Evolutionary conservation across 2,797 vertebrate species (phyloP).

Genomic region (Distichodus sexfasciatus): DNA sequence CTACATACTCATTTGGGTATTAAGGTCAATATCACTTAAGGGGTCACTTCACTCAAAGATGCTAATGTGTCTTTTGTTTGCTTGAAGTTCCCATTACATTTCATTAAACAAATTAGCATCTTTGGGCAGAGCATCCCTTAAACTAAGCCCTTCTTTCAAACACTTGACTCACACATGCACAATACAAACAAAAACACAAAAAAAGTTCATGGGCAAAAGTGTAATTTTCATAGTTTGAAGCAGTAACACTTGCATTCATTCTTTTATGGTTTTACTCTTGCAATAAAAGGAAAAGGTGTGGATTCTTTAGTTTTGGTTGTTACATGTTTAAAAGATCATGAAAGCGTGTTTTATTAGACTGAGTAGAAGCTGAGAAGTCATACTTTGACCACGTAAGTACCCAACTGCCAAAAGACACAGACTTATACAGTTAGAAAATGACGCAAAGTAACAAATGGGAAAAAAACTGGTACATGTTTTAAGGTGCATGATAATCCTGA

Average conservation of each 20-base stretch:
- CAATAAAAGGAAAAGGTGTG: not conserved
- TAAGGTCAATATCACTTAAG: conserved; percentile 24
- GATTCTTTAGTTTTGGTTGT: not conserved
- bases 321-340: not conserved
- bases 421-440: conserved; percentile 1
- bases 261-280: not conserved
- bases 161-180: conserved; percentile 51
- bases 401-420: not conserved
- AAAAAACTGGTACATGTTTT: conserved; percentile 51
- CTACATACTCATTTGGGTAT: not conserved
- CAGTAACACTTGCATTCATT: conserved; percentile 49
- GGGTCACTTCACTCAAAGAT: no score
- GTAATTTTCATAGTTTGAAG: conserved; percentile 51
- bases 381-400: no score
- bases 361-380: no score
- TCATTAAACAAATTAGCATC: no score
- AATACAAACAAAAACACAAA: conserved; percentile 58
- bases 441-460: conserved; percentile 56
- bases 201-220: conserved; percentile 47
- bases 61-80: no score
- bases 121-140: no score
- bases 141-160: conserved; percentile 63
- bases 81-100: no score
- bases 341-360: no score
- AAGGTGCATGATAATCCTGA: conserved; percentile 70